Conservation (phyloP, 2,797 vertebrate genomes). For the Loris lydekkerianus region DNA sequence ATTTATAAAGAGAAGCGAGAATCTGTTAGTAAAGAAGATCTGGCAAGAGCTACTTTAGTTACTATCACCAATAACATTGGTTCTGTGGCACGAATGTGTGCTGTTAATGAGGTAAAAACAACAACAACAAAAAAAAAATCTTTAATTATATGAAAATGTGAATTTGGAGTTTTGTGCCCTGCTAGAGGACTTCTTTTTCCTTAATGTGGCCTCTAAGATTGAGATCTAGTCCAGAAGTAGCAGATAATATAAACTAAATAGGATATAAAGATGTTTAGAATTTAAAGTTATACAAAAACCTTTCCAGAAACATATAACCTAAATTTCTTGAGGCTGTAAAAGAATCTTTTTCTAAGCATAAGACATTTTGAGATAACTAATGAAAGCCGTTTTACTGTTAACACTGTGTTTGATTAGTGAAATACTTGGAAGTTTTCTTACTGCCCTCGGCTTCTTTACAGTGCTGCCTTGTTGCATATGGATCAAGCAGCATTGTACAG, state of each 20-base stretch:
- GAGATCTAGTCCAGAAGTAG: not conserved
- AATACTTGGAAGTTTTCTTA: constrained; percentile 80
- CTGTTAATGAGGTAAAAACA: constrained; percentile 93
- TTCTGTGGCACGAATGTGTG: constrained; percentile 94
- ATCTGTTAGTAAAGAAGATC: constrained; percentile 94
- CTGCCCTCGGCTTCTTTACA: constrained; percentile 94
- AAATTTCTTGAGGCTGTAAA: not conserved
- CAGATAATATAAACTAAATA: constrained; percentile 5
- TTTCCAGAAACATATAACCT: not conserved
- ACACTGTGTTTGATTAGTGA: constrained; percentile 21
- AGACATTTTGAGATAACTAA: constrained; percentile 12
- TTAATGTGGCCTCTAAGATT: not conserved
- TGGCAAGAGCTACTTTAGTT: constrained; percentile 94
- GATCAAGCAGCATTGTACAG: constrained; percentile 96
- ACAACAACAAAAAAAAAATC: constrained; percentile 58
- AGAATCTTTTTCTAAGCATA: not conserved
- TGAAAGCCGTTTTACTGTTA: constrained; percentile 17
- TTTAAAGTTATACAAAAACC: not conserved
- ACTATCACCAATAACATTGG: constrained; percentile 96
- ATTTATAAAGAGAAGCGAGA: constrained; percentile 95
- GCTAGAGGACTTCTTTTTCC: not conserved
- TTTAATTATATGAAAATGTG: constrained; percentile 13
- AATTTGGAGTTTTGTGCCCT: not conserved
- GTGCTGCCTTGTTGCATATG: constrained; percentile 94
- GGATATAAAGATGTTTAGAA: not conserved